Evolutionary conservation across 2,113 vertebrate genomes (phyloP).

Genomic region (Rhea pennata): DNA sequence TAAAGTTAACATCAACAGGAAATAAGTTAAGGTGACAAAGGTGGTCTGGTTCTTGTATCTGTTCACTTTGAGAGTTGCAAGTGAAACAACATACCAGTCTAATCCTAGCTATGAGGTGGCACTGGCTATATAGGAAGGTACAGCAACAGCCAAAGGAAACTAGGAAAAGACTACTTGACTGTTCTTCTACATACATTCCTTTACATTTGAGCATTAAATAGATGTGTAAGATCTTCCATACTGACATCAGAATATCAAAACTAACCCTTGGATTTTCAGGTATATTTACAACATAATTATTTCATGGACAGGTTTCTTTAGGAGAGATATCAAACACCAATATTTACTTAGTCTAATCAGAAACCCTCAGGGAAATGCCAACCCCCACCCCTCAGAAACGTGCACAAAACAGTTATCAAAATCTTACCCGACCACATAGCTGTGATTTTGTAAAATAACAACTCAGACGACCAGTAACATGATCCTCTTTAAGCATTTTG

Average conservation of each 20-base stretch:
- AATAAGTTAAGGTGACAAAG: conserved; percentile 82
- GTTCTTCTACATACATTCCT: conserved; percentile 76
- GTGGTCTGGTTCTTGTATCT: conserved; percentile 76
- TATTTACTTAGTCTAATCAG: conserved; percentile 79
- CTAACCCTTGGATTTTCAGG: conserved; percentile 80
- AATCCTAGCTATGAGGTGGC: conserved; percentile 68
- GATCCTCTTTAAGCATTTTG: conserved; percentile 82
- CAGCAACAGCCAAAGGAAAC: conserved; percentile 77
- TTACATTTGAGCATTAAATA: conserved; percentile 76
- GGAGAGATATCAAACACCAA: conserved; percentile 81
- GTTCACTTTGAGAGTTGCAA: conserved; percentile 70
- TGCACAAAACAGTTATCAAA: conserved; percentile 85
- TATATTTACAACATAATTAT: conserved; percentile 82
- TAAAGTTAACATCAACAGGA: conserved; percentile 77
- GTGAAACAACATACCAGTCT: conserved; percentile 74
- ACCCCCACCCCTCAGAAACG: conserved; percentile 81
- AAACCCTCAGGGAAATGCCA: conserved; percentile 83
- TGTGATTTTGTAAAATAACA: conserved; percentile 84
- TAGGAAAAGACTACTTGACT: conserved; percentile 75
- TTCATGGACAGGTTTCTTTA: conserved; percentile 78
- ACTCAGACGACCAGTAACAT: conserved; percentile 84
- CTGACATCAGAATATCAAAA: conserved; percentile 83
- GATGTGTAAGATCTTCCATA: conserved; percentile 82
- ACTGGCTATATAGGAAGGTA: conserved; percentile 74
- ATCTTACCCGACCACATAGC: conserved; percentile 81